Base-by-base conservation (phyloP, 2,888 invertebrate genomes). In the Trachelus iudaicus region DNA sequence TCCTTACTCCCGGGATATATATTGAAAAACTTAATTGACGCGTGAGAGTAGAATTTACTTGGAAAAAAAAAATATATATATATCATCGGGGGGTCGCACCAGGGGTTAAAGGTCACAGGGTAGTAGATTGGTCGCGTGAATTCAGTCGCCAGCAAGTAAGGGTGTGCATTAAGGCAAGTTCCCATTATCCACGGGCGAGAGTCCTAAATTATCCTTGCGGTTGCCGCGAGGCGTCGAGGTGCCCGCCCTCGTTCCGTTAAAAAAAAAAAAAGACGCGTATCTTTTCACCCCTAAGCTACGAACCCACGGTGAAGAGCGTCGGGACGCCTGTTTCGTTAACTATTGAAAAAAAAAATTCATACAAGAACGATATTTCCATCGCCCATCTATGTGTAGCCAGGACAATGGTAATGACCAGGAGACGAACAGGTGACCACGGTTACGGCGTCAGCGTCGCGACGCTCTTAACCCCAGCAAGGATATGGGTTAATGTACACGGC, bases 131-230 rank as follows among this genome's bases (percentile, higher is more conserved):
- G 85, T 85, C 83, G 83, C 83, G 85, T 84, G 87, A 87, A 88
- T 88, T 86, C 86, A 87, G 86, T 73, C 75, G 78, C 88, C 68
- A 69, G 78, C 89, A 90, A 90, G 88, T 89, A 83, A 86, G 74
- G 77, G 82, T 56, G 89, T 90, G 90, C 90, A 91, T 91, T 91
- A 91, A 23, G 90, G 89, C 88, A 87, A 89, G 86, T 88, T 87
- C 85, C 91, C 90, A 91, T 91, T 91, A 91, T 90, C 90, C 88
- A 91, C 90, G 91, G 89, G 89, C 89, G 90, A 89, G 88, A 89
- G 87, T 87, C 89, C 86, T 90, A 91, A 91, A 91, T 91, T 90
- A 91, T 90, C 90, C 90, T 85, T 85, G 84, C 81, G 83, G 85
- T 86, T 84, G 76, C 79, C 77, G 73, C 69, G 35, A 75, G 69